Percentiles rank a stretch among this genome's conserved stretches.
Evolutionary conservation across 2,888 invertebrate genomes (phyloP).

Genomic region (Crioceris asparagi): DNA sequence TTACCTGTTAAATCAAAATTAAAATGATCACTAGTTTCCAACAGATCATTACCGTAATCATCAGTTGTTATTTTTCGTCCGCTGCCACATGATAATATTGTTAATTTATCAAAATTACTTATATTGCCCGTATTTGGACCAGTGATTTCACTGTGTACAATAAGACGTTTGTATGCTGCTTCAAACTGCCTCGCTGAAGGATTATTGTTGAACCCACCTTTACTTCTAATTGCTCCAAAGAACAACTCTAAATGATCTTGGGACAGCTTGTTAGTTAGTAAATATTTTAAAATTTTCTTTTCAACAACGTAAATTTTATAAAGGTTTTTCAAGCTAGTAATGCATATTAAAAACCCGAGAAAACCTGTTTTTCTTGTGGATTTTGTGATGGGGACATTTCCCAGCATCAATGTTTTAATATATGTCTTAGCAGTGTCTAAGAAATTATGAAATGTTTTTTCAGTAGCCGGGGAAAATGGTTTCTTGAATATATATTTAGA

Average conservation of each 20-base stretch:
- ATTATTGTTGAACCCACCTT: slow-evolving; percentile 15
- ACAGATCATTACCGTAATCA: not conserved
- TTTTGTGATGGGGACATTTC: too few species aligned
- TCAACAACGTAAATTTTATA: slow-evolving; percentile 2
- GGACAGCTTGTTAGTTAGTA: slow-evolving; percentile 10
- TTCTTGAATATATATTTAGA: slow-evolving; percentile 6
- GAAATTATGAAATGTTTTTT: slow-evolving; percentile 5
- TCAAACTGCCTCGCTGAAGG: slow-evolving; percentile 13
- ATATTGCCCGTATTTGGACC: slow-evolving; percentile 10
- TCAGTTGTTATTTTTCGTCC: not conserved
- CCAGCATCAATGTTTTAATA: slow-evolving; percentile 11
- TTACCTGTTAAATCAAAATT: not conserved
- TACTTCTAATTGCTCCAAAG: slow-evolving; percentile 13
- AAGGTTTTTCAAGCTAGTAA: slow-evolving; percentile 8
- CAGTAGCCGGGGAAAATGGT: slow-evolving; percentile 8
- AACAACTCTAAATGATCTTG: slow-evolving; percentile 15
- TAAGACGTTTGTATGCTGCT: slow-evolving; percentile 13
- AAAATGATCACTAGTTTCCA: too few species aligned
- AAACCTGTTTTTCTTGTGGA: slow-evolving; percentile 10
- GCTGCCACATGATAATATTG: slow-evolving; percentile 9
- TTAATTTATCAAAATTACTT: slow-evolving; percentile 6
- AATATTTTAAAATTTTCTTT: slow-evolving; percentile 7
- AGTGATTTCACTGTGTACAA: slow-evolving; percentile 13
- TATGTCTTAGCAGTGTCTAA: slow-evolving; percentile 7
- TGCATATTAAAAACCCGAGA: slow-evolving; percentile 4